phyloP scores from a whole-genome alignment of 2,113 vertebrate genomes.

The Gallinago paraguaiae region DNA sequence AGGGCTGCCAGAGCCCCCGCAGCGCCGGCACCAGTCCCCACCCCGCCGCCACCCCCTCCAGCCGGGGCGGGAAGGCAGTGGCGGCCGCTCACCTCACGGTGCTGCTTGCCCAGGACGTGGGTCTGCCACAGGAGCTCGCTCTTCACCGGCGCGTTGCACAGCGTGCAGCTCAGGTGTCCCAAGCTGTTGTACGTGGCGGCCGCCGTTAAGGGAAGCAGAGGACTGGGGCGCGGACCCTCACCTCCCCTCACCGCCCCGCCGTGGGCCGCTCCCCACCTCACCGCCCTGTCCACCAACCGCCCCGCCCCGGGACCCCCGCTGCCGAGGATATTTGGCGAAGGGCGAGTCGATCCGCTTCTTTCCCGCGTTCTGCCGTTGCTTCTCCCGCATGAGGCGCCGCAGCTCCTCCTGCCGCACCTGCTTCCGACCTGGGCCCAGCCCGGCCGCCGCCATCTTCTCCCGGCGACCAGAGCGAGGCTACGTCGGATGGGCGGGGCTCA shows the following conservation, averaged over 20 bases:
- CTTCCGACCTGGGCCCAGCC: constrained; percentile 64
- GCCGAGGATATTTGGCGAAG: constrained; percentile 82
- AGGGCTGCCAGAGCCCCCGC: neutral
- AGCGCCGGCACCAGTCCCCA: too few species aligned
- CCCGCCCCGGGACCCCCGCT: neutral
- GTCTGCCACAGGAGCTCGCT: constrained; percentile 91
- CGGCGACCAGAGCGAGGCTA: neutral
- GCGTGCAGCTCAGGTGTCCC: constrained; percentile 85
- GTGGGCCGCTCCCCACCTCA: too few species aligned
- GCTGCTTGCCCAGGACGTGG: constrained; percentile 89
- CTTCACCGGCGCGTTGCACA: constrained; percentile 89
- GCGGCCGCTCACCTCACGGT: constrained; percentile 83
- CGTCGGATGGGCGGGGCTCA: neutral
- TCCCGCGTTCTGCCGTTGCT: constrained; percentile 81
- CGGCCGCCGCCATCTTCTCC: constrained; percentile 58
- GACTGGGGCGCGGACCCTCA: neutral
- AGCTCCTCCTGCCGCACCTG: constrained; percentile 91
- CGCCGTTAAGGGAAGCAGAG: constrained; percentile 54
- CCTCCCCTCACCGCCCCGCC: neutral
- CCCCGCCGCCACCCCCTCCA: neutral
- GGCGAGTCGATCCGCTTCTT: constrained; percentile 91
- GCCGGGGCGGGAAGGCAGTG: neutral
- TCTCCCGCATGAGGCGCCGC: constrained; percentile 89
- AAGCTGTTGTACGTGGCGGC: constrained; percentile 85
- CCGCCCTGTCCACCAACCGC: neutral